Percentiles rank a stretch among this genome's conserved stretches.
Conservation (phyloP, 1,140 invertebrate species). For the Holotrichia oblita region DNA sequence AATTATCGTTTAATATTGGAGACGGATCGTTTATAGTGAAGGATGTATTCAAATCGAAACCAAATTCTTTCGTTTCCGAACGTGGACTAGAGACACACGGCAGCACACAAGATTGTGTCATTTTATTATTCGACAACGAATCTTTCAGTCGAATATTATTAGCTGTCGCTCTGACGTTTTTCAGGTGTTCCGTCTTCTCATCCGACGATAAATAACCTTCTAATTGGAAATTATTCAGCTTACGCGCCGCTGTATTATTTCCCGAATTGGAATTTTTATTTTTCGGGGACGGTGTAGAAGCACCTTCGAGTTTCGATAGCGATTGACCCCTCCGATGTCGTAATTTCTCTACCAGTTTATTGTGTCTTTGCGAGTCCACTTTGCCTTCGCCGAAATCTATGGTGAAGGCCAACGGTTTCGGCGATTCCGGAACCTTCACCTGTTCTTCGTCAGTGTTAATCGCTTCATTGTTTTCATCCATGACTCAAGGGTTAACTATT, state of each 20-base stretch:
- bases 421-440: conserved; percentile 53
- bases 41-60: background rate
- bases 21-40: background rate
- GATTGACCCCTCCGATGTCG: conserved; percentile 76
- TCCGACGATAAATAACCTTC: conserved; percentile 76
- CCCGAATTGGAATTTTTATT: conserved; percentile 42
- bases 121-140: conserved; percentile 60
- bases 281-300: conserved; percentile 47
- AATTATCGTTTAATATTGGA: background rate
- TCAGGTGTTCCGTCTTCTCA: conserved; percentile 61
- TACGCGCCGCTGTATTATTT: conserved; percentile 56
- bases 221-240: conserved; percentile 70
- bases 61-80: conserved; percentile 64
- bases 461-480: conserved; percentile 31
- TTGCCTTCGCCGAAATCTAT: conserved; percentile 75
- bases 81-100: conserved; percentile 60
- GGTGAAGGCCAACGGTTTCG: conserved; percentile 68
- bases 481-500: conserved; percentile 35
- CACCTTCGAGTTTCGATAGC: conserved; percentile 68
- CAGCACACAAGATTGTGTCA: conserved; percentile 60
- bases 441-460: background rate
- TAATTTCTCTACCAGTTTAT: conserved; percentile 74
- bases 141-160: conserved; percentile 56
- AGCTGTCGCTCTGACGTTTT: conserved; percentile 51
- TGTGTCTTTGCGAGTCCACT: conserved; percentile 69